phyloP scores from a whole-genome alignment of 1,140 invertebrate genomes.

The Pissodes strobi region DNA sequence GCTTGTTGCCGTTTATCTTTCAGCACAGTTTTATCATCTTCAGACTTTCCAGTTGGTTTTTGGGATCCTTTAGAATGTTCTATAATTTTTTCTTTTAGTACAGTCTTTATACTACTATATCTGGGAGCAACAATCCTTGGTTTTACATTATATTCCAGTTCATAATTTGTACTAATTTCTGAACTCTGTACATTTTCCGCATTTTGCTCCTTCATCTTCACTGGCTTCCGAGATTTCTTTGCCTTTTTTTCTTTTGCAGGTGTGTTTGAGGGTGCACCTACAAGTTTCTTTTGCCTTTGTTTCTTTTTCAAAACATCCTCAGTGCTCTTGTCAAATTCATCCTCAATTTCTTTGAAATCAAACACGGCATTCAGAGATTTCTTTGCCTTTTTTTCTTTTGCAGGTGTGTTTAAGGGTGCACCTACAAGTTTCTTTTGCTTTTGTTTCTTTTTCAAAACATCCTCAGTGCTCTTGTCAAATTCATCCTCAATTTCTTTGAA shows the following conservation, averaged over 20 bases:
- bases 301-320: slow-evolving; percentile 6
- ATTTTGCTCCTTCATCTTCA: slow-evolving; percentile 23
- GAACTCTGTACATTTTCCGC: too few relatives aligned
- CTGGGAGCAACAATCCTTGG: slow-evolving; percentile 46
- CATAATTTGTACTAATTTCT: too few relatives aligned
- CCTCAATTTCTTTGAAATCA: slow-evolving; percentile 22
- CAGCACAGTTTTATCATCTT: slow-evolving; percentile 11
- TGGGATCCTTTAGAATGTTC: slow-evolving; percentile 22
- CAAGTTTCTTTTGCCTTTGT: slow-evolving; percentile 9
- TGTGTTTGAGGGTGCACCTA: not conserved
- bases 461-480: slow-evolving; percentile 5
- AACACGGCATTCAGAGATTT: not conserved
- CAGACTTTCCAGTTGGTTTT: slow-evolving; percentile 39
- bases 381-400: slow-evolving; percentile 26
- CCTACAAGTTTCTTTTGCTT: not conserved
- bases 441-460: slow-evolving; percentile 14
- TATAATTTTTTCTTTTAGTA: slow-evolving; percentile 32
- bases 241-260: slow-evolving; percentile 13
- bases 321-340: slow-evolving; percentile 16
- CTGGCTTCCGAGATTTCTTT: slow-evolving; percentile 19
- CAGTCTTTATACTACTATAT: slow-evolving; percentile 44
- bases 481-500: slow-evolving; percentile 24
- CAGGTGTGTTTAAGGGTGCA: slow-evolving; percentile 7
- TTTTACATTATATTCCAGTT: slow-evolving; percentile 53
- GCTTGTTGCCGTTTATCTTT: slow-evolving; percentile 50